These are phyloP conservation scores for Lepus timidus DNA, from an alignment of 2,113 vertebrate species.

Conservation along the genomic window DNA sequence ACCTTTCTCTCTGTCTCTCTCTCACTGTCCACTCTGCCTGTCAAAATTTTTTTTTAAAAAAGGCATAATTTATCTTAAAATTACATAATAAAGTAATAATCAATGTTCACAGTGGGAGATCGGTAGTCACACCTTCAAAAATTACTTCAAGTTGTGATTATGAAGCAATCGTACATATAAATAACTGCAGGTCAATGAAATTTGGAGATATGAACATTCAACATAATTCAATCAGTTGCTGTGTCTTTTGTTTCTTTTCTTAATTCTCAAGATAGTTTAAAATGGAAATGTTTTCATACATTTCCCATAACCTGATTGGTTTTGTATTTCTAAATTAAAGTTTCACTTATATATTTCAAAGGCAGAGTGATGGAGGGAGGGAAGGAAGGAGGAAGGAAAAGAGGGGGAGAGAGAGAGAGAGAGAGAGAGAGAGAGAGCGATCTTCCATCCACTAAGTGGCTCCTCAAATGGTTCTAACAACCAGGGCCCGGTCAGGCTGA, in stretches of 20 bases:
- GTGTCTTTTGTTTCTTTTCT: conserved; percentile 59
- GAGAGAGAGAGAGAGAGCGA: too few relatives aligned
- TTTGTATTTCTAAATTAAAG: background rate
- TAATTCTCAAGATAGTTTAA: conserved; percentile 33
- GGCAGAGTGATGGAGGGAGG: too few relatives aligned
- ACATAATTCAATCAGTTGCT: conserved; percentile 35
- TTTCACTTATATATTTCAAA: too few relatives aligned
- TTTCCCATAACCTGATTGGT: conserved; percentile 4
- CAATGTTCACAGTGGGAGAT: conserved; percentile 59
- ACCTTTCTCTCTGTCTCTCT: too few relatives aligned
- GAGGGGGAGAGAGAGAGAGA: too few relatives aligned
- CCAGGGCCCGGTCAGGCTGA: too few relatives aligned
- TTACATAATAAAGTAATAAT: conserved; percentile 37
- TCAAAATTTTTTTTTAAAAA: background rate
- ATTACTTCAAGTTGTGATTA: conserved; percentile 72
- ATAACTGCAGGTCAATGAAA: conserved; percentile 52
- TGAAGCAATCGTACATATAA: conserved; percentile 65
- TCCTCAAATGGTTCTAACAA: too few relatives aligned
- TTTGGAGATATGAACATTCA: conserved; percentile 56
- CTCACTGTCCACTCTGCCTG: too few relatives aligned
- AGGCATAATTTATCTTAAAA: conserved; percentile 63
- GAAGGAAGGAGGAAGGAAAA: too few relatives aligned
- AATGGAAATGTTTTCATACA: background rate
- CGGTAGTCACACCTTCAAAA: conserved; percentile 62
- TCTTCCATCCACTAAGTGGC: too few relatives aligned